Conservation (phyloP, 2,888 invertebrate species). For the Eupeodes latifasciatus region DNA sequence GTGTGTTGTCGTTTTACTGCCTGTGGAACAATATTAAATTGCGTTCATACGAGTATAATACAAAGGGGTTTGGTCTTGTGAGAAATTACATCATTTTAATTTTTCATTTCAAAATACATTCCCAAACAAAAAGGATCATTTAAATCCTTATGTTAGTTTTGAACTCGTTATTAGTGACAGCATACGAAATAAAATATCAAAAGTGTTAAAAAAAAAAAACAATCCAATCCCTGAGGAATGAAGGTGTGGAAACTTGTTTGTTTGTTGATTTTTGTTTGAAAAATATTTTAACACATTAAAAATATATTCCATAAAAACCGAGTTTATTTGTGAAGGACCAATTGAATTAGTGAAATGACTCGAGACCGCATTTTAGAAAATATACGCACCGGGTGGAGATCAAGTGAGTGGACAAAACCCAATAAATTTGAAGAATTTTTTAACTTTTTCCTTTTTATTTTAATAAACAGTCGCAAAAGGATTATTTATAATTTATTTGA, state of each 20-base stretch:
- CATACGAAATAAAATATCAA: neutral
- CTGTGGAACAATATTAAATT: neutral
- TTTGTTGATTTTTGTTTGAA: neutral
- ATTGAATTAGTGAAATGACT: constrained; percentile 26
- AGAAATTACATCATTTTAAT: constrained; percentile 30
- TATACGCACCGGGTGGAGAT: constrained; percentile 50
- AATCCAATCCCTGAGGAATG: neutral
- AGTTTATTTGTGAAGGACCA: neutral
- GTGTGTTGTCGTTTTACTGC: neutral
- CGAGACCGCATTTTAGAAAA: constrained; percentile 43
- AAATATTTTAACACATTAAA: neutral
- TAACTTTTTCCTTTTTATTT: no score
- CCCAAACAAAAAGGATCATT: constrained; percentile 16
- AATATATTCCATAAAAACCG: neutral
- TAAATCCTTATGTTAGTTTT: neutral
- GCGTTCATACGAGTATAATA: neutral
- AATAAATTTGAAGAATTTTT: neutral
- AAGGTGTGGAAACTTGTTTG: constrained; percentile 8
- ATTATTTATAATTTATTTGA: no score
- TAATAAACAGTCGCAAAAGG: no score
- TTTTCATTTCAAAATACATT: constrained; percentile 12
- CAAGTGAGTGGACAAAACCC: constrained; percentile 30
- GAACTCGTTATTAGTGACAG: neutral
- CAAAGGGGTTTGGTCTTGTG: constrained; percentile 11
- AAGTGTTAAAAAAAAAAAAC: neutral